phyloP scores from a whole-genome alignment of 2,888 invertebrate genomes.

The Cremastobaeus sp. region DNA sequence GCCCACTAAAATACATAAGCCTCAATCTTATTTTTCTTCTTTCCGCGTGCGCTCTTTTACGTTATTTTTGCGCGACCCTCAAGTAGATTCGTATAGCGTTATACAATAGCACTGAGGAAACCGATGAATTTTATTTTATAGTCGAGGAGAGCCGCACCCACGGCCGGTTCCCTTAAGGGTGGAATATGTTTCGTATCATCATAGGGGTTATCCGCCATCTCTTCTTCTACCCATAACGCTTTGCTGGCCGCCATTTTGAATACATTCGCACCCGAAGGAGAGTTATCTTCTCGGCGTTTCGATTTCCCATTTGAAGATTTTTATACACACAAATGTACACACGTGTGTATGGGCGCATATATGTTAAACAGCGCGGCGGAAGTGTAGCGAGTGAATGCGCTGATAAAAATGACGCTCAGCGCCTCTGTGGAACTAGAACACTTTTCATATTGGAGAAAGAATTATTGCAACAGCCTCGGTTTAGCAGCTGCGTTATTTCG shows the following conservation, averaged over 20 bases:
- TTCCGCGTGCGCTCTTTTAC: constrained; percentile 15
- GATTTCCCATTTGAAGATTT: constrained; percentile 78
- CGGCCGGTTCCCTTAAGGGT: constrained; percentile 69
- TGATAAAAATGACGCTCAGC: too few species aligned
- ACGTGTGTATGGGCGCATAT: constrained; percentile 17
- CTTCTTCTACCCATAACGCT: constrained; percentile 72
- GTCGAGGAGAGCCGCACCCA: constrained; percentile 67
- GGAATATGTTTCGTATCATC: constrained; percentile 79
- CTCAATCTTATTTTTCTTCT: constrained; percentile 32
- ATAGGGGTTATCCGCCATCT: constrained; percentile 74
- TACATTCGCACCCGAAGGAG: constrained; percentile 77
- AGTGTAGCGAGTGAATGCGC: too few species aligned
- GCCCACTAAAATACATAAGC: constrained; percentile 13
- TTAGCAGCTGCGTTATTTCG: too few species aligned
- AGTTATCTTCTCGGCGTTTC: constrained; percentile 78
- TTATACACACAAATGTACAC: constrained; percentile 57
- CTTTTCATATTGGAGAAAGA: too few species aligned
- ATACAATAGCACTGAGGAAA: constrained; percentile 63
- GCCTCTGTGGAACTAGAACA: too few species aligned
- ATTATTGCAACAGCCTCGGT: too few species aligned
- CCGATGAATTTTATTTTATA: constrained; percentile 78
- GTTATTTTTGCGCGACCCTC: constrained; percentile 49
- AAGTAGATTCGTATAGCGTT: constrained; percentile 45
- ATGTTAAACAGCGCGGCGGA: too few species aligned
- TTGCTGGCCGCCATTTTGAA: constrained; percentile 76